Conservation (phyloP, 2,113 vertebrate genomes). For the Neofelis nebulosa region DNA sequence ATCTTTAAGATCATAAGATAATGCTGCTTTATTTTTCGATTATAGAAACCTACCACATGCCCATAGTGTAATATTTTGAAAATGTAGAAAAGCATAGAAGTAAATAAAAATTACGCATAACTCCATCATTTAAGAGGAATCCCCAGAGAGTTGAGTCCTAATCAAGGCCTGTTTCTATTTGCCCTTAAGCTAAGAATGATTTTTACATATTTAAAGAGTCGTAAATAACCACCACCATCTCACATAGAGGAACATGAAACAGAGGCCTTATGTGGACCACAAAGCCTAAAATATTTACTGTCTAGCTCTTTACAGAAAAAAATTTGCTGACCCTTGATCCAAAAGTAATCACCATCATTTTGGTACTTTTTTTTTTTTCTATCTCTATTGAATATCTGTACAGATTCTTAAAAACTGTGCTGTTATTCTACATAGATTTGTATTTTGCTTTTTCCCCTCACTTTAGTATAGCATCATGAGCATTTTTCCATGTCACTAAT, state of each 20-base stretch:
- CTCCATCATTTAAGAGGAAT: not conserved
- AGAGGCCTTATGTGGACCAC: not conserved
- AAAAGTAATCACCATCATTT: not conserved
- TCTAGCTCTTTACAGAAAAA: not conserved
- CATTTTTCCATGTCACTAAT: not conserved
- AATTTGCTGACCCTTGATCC: not conserved
- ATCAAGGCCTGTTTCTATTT: not conserved
- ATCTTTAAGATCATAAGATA: not conserved
- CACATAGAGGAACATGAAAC: not conserved
- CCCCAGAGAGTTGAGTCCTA: not conserved
- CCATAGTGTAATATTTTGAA: not conserved
- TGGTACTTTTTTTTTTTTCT: not conserved
- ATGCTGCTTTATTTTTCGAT: not conserved
- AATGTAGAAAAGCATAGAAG: not conserved
- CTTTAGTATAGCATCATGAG: not conserved
- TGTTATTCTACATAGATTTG: not conserved
- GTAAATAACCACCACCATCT: not conserved
- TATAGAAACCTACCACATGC: not conserved
- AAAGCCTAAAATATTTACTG: conserved; percentile 4
- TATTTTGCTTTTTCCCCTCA: not conserved
- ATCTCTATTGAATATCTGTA: not conserved
- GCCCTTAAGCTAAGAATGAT: not conserved
- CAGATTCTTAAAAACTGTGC: not conserved
- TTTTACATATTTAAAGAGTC: not conserved
- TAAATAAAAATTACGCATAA: not conserved